Conservation (phyloP, 1,140 invertebrate genomes). For the Rhynchophorus ferrugineus region DNA sequence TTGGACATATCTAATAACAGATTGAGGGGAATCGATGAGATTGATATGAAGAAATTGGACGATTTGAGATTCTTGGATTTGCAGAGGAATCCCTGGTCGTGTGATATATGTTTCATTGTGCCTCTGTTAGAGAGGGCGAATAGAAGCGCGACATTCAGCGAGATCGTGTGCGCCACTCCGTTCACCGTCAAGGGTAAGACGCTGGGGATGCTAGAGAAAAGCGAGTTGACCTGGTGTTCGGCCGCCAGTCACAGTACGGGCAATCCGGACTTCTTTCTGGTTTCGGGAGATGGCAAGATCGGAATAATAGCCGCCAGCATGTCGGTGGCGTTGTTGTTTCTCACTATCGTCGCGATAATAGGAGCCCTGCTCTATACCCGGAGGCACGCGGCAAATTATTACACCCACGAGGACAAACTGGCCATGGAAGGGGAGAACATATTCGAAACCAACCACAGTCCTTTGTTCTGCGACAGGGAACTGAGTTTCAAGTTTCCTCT, state of each 20-base stretch:
- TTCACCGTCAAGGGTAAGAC: slow-evolving; percentile 44
- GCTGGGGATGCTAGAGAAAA: slow-evolving; percentile 43
- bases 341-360: slow-evolving; percentile 45
- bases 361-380: slow-evolving; percentile 50
- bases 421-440: slow-evolving; percentile 42
- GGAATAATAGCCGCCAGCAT: slow-evolving; percentile 52
- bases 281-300: slow-evolving; percentile 47
- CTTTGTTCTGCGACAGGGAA: slow-evolving; percentile 36
- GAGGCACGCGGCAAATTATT: slow-evolving; percentile 60
- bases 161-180: slow-evolving; percentile 47
- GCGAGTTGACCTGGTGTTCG: slow-evolving; percentile 47
- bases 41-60: slow-evolving; percentile 48
- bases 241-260: slow-evolving; percentile 32
- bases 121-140: slow-evolving; percentile 49
- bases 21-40: slow-evolving; percentile 50
- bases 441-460: slow-evolving; percentile 42
- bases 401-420: slow-evolving; percentile 62
- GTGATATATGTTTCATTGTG: slow-evolving; percentile 56
- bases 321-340: slow-evolving; percentile 45
- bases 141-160: slow-evolving; percentile 43
- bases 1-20: slow-evolving; percentile 58
- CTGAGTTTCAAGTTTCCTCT: slow-evolving; percentile 39
- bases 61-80: slow-evolving; percentile 47
- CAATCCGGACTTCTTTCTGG: slow-evolving; percentile 36
- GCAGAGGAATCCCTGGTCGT: slow-evolving; percentile 58